A percentile compares a stretch with the other conserved stretches of the same genome.
Conservation (phyloP, 2,113 vertebrate genomes). For the Trematomus loennbergii region DNA sequence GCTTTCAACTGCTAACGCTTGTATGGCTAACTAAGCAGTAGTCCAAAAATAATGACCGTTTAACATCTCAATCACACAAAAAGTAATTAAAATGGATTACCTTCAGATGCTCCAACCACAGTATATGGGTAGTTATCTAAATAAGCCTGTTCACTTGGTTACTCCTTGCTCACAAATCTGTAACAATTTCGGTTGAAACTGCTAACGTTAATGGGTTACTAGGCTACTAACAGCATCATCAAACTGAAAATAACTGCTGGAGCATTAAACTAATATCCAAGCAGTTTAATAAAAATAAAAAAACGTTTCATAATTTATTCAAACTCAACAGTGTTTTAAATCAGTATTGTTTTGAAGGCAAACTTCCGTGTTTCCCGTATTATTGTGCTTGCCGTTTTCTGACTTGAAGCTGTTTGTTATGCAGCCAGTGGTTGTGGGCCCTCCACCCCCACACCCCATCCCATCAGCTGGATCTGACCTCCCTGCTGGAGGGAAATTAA, state of each 20-base stretch:
- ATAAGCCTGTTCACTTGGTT: not conserved
- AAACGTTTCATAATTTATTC: not conserved
- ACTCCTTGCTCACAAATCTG: too few relatives aligned
- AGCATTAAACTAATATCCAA: not conserved
- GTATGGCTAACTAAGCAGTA: not conserved
- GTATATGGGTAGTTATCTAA: not conserved
- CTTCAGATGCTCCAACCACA: not conserved
- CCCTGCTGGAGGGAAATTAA: not conserved
- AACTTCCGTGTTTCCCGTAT: not conserved
- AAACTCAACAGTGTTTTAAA: not conserved
- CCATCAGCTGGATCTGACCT: constrained; percentile 40
- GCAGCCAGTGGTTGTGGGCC: constrained; percentile 49
- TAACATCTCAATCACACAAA: not conserved
- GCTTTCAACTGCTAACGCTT: not conserved
- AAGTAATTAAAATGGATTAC: not conserved
- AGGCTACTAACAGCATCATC: not conserved
- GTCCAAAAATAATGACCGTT: not conserved
- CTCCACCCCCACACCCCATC: constrained; percentile 46
- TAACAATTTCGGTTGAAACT: not conserved
- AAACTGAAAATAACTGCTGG: not conserved
- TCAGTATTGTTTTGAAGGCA: constrained; percentile 37
- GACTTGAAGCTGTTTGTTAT: constrained; percentile 23
- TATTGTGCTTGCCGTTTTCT: not conserved
- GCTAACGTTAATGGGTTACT: not conserved
- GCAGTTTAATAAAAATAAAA: too few relatives aligned